Evolutionary conservation across 2,113 vertebrate species (phyloP), one percentile per base, ranked within the genome.

Genomic region (Periophthalmus modestus): DNA sequence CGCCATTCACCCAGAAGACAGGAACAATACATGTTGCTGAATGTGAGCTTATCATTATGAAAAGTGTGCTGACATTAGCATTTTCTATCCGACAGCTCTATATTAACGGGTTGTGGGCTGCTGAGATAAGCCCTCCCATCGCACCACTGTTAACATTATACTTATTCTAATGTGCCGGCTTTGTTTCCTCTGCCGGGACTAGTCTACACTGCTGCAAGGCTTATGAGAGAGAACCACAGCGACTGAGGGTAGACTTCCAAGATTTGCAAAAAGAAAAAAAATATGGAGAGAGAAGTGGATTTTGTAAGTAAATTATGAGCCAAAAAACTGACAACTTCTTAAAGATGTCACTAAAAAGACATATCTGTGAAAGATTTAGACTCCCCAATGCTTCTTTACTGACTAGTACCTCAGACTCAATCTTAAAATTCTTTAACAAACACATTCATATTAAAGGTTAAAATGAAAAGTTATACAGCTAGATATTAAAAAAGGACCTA

Each of bases 91-190:
- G 67, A 78, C 78, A 43, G 63, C 68, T 74, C 43, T 36, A 57
- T 28, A 21, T 39, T 59, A 74, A 39, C 16, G 72, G 39, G 7
- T 72, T 66, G 24, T 82, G 74, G 66, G 68, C 66, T 66, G 73
- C 59, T 73, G 72, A 69, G 74, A 83, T 77, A 70, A 78, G 63
- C 55, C 28, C 57, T 71, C 68, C 66, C 23, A 79, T 23, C 70
- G 52, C 66, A 72, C 47, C 24, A 69, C 47, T 74, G 65, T 71
- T 72, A 59, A 47, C 7, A 23, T 14, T 75, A 18, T 58, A 3
- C 23, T 66, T 68, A 48, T 39, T 43, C 50, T 15, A 10, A 57
- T 69, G 48, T 33, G 23, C 62, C 61, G 54, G 36, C 15, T 76
- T 65, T 77, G 47, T 76, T 66, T 74, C 4, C 66, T 55, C 28